Evolutionary conservation across 2,888 invertebrate species (phyloP).

Genomic region (Andrena fulva): DNA sequence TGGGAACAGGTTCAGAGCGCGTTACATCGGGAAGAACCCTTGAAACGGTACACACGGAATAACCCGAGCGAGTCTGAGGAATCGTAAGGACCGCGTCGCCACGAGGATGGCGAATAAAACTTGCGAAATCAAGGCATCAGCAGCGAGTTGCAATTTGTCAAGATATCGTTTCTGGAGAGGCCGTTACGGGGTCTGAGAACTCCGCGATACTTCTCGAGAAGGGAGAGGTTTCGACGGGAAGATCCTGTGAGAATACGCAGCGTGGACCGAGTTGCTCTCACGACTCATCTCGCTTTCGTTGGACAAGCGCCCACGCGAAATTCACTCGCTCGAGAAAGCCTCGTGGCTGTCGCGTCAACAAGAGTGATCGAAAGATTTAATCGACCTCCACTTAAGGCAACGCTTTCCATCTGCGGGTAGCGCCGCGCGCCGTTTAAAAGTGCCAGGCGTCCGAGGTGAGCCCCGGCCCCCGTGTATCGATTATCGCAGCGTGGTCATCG

Average conservation of each 20-base stretch:
- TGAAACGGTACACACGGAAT: constrained; percentile 28
- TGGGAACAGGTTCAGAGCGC: constrained; percentile 46
- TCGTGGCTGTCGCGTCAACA: neutral
- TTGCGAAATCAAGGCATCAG: constrained; percentile 15
- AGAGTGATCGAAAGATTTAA: constrained; percentile 21
- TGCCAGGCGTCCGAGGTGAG: neutral
- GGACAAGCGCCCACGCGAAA: neutral
- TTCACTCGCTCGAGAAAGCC: neutral
- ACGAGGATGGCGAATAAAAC: constrained; percentile 12
- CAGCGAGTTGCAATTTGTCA: neutral
- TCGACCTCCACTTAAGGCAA: neutral
- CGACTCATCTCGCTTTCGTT: constrained; percentile 1
- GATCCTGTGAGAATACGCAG: neutral
- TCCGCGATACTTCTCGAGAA: neutral
- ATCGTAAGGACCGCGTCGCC: neutral
- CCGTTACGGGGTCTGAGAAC: neutral
- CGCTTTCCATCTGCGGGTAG: neutral
- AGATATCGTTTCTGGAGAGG: neutral
- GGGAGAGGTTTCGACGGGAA: neutral
- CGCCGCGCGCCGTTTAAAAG: constrained; percentile 17
- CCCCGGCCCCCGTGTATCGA: constrained; percentile 31
- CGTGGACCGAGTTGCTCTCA: neutral
- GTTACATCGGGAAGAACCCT: constrained; percentile 40
- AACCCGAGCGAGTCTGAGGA: constrained; percentile 8
- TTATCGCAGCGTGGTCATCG: constrained; percentile 39